Percentiles rank a stretch among this genome's conserved stretches.
Evolutionary conservation across 1,140 invertebrate species (phyloP).

Genomic region (Mamestra configurata): DNA sequence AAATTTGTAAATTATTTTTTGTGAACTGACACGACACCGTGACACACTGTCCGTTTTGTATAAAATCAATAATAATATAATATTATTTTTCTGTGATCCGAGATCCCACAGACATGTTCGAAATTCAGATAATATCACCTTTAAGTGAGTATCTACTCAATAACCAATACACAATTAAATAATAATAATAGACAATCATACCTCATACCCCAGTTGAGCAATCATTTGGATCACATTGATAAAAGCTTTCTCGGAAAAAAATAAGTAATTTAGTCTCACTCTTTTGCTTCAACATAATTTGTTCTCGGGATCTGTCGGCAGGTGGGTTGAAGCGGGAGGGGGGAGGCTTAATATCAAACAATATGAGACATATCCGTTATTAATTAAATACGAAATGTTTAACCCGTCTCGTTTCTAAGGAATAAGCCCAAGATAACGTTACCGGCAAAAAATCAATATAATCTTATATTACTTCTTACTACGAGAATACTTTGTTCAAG

Average conservation of each 20-base stretch:
- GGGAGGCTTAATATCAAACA: constrained; percentile 39
- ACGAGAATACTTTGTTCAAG: neutral
- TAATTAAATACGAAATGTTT: constrained; percentile 34
- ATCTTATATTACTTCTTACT: neutral
- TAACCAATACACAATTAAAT: too few relatives aligned
- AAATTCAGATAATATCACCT: too few relatives aligned
- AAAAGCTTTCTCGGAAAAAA: neutral
- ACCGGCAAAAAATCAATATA: constrained; percentile 15
- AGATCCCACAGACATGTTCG: too few relatives aligned
- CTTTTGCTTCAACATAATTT: constrained; percentile 10
- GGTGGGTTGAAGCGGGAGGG: constrained; percentile 2
- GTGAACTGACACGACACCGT: too few relatives aligned
- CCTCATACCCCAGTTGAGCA: neutral
- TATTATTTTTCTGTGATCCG: too few relatives aligned
- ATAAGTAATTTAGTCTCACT: constrained; percentile 3
- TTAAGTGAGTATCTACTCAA: too few relatives aligned
- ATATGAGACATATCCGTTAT: constrained; percentile 44
- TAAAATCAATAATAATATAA: too few relatives aligned
- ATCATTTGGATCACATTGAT: neutral
- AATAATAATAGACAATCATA: too few relatives aligned
- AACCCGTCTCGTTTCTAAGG: constrained; percentile 1
- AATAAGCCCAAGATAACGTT: constrained; percentile 3
- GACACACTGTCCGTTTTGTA: too few relatives aligned
- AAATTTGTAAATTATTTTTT: too few relatives aligned
- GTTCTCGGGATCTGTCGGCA: neutral